Conservation (phyloP, 2,113 vertebrate species). For the Sinocyclocheilus maitianheensis region DNA sequence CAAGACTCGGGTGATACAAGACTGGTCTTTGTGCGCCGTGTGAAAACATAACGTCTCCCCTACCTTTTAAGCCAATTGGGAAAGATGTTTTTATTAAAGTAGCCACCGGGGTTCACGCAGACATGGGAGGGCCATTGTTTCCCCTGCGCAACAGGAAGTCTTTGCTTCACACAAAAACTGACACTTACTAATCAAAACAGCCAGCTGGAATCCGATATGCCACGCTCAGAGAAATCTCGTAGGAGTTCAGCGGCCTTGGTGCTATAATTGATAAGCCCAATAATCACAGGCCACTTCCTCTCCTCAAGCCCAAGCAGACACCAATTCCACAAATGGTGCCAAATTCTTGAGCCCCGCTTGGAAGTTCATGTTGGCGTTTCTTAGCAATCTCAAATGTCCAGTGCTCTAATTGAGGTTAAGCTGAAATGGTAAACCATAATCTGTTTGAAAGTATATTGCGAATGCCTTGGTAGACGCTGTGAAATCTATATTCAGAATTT, state of each 20-base stretch:
- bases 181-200: constrained; percentile 52
- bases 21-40: constrained; percentile 8
- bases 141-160: constrained; percentile 34
- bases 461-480: constrained; percentile 20
- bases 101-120: constrained; percentile 38
- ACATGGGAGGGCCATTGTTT: constrained; percentile 38
- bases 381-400: constrained; percentile 58
- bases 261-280: constrained; percentile 52
- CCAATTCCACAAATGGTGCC: constrained; percentile 57
- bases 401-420: constrained; percentile 59
- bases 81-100: constrained; percentile 53
- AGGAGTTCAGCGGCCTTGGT: constrained; percentile 24
- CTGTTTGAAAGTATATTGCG: constrained; percentile 51
- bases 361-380: constrained; percentile 58
- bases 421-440: constrained; percentile 66
- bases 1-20: constrained; percentile 6
- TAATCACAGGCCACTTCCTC: constrained; percentile 44
- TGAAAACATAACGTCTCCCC: constrained; percentile 25
- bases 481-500: constrained; percentile 45
- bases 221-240: constrained; percentile 11
- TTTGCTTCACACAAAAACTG: constrained; percentile 53
- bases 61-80: neutral
- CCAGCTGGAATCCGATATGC: constrained; percentile 21
- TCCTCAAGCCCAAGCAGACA: constrained; percentile 42
- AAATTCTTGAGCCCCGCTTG: constrained; percentile 63